These are phyloP conservation scores for Ichneumon xanthorius DNA, from an alignment of 2,888 invertebrate genomes.

Conservation along the genomic window DNA sequence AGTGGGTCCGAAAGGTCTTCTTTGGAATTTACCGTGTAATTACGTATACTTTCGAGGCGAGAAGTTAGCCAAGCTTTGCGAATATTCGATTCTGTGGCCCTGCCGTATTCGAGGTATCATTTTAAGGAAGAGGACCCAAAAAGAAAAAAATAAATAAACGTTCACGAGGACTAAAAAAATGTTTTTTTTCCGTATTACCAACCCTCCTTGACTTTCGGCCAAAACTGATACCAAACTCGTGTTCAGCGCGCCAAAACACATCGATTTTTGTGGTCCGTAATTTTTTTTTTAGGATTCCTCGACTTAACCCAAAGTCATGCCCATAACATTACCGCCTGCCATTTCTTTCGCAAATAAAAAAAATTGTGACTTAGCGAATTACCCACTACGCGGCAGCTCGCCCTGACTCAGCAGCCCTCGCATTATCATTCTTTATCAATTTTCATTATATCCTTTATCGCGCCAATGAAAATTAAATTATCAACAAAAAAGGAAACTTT, in stretches of 20 bases:
- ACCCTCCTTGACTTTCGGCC: neutral
- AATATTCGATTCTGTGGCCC: neutral
- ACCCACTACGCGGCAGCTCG: neutral
- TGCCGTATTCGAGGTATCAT: neutral
- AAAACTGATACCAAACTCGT: neutral
- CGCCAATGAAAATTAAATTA: constrained; percentile 42
- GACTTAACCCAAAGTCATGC: neutral
- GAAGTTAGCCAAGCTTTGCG: constrained; percentile 32
- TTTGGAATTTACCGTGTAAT: constrained; percentile 40
- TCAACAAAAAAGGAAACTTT: constrained; percentile 40
- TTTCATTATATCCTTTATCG: constrained; percentile 1
- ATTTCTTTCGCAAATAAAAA: too few relatives aligned
- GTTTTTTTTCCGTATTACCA: neutral
- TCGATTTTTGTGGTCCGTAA: neutral
- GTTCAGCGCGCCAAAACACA: neutral
- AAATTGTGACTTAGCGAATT: neutral
- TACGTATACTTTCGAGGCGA: constrained; percentile 32
- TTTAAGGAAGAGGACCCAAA: neutral
- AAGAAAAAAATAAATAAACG: neutral
- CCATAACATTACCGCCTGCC: too few relatives aligned
- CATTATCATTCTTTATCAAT: constrained; percentile 2
- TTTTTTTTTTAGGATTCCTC: neutral
- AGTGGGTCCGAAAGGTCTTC: constrained; percentile 29
- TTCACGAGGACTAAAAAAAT: neutral
- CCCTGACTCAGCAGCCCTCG: constrained; percentile 1